Percentiles rank a stretch among this genome's conserved stretches.
Conservation (phyloP, 1,140 invertebrate species). For the Euura saliciscinereae region DNA sequence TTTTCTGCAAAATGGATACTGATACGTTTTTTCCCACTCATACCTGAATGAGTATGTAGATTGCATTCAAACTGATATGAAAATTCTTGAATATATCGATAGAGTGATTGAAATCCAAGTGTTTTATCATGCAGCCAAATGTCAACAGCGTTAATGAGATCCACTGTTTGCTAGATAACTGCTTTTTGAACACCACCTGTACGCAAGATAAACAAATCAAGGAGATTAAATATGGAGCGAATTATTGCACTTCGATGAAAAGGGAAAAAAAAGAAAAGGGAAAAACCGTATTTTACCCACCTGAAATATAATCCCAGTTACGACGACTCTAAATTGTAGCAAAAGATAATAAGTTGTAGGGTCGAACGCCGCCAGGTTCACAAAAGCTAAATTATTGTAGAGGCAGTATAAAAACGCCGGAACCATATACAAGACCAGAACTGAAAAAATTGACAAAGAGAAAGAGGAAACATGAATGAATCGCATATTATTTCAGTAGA, state of each 20-base stretch:
- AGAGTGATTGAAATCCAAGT: constrained; percentile 68
- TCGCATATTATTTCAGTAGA: no score
- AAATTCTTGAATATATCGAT: constrained; percentile 46
- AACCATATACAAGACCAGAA: constrained; percentile 86
- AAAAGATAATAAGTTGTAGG: constrained; percentile 94
- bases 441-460: constrained; percentile 52
- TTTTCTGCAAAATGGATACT: neutral
- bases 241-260: constrained; percentile 16
- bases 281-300: constrained; percentile 59
- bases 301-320: constrained; percentile 93
- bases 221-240: constrained; percentile 19
- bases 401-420: constrained; percentile 91
- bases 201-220: constrained; percentile 38
- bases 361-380: constrained; percentile 89
- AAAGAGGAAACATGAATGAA: neutral
- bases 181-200: constrained; percentile 86
- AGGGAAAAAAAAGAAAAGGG: neutral
- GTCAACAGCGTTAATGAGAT: constrained; percentile 86
- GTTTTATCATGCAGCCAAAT: constrained; percentile 90
- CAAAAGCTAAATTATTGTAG: constrained; percentile 94
- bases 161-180: constrained; percentile 86
- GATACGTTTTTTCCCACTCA: constrained; percentile 8
- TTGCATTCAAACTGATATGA: constrained; percentile 70
- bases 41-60: constrained; percentile 73
- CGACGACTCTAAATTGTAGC: constrained; percentile 90